These are phyloP conservation scores for Sisyra nigra DNA, from an alignment of 2,888 invertebrate genomes.

Conservation along the genomic window DNA sequence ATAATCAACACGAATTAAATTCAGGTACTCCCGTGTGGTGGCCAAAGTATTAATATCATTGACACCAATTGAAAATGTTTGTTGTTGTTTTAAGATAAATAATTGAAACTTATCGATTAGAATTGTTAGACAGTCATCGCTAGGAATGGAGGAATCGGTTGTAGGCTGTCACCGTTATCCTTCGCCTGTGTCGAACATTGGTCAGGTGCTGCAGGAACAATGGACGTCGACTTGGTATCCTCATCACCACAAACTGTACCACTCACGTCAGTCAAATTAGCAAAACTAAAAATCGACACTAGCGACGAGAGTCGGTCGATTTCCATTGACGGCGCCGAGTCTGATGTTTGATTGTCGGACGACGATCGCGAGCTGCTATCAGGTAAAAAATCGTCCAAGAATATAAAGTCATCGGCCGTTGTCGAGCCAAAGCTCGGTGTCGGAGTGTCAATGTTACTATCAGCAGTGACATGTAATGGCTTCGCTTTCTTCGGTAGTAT, in stretches of 20 bases:
- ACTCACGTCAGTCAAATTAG: slow-evolving; percentile 8
- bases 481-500: slow-evolving; percentile 32
- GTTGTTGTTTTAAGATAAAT: background rate
- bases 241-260: slow-evolving; percentile 9
- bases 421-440: slow-evolving; percentile 11
- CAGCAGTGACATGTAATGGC: slow-evolving; percentile 17
- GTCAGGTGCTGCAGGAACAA: slow-evolving; percentile 33
- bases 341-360: slow-evolving; percentile 7
- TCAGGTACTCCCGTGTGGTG: slow-evolving; percentile 5
- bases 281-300: slow-evolving; percentile 39
- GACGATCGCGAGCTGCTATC: slow-evolving; percentile 15
- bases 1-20: slow-evolving; percentile 1
- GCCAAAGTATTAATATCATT: slow-evolving; percentile 1
- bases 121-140: slow-evolving; percentile 36
- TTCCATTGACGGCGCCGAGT: slow-evolving; percentile 29
- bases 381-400: slow-evolving; percentile 27
- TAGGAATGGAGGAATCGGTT: slow-evolving; percentile 32
- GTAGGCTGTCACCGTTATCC: slow-evolving; percentile 26
- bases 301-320: slow-evolving; percentile 39
- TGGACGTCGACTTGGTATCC: slow-evolving; percentile 14
- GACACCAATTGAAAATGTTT: background rate
- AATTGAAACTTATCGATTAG: background rate
- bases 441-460: too few species aligned
- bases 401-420: slow-evolving; percentile 25
- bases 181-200: slow-evolving; percentile 36